phyloP scores from a whole-genome alignment of 2,888 invertebrate genomes.

The Meteorus colon region DNA sequence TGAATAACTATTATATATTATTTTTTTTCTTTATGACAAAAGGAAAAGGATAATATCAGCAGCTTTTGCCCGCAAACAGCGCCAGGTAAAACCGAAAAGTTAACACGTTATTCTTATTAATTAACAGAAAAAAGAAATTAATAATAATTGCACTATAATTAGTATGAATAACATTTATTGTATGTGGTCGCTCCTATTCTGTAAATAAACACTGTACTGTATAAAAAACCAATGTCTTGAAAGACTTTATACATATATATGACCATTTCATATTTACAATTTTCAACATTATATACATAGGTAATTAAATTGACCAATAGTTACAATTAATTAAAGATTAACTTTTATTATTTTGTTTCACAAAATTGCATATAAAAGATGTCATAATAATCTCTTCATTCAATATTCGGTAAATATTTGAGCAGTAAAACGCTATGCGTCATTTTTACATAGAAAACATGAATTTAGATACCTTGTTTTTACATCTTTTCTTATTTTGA shows the following conservation, averaged over 20 bases:
- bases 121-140: constrained; percentile 63
- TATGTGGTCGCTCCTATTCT: constrained; percentile 72
- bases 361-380: background rate
- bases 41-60: constrained; percentile 9
- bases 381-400: background rate
- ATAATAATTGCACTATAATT: constrained; percentile 70
- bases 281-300: background rate
- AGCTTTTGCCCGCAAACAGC: constrained; percentile 47
- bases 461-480: background rate
- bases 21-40: background rate
- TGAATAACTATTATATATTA: background rate
- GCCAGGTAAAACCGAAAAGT: constrained; percentile 58
- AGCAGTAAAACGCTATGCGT: background rate
- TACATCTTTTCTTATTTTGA: background rate
- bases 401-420: background rate
- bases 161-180: constrained; percentile 67
- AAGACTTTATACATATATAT: background rate
- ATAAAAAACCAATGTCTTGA: constrained; percentile 55
- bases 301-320: background rate
- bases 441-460: background rate
- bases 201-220: constrained; percentile 72
- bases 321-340: background rate
- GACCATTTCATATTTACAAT: background rate
- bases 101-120: constrained; percentile 57
- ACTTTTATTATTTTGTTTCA: background rate